Evolutionary conservation across 2,113 vertebrate species (phyloP).

Genomic region (Lycaon pictus): DNA sequence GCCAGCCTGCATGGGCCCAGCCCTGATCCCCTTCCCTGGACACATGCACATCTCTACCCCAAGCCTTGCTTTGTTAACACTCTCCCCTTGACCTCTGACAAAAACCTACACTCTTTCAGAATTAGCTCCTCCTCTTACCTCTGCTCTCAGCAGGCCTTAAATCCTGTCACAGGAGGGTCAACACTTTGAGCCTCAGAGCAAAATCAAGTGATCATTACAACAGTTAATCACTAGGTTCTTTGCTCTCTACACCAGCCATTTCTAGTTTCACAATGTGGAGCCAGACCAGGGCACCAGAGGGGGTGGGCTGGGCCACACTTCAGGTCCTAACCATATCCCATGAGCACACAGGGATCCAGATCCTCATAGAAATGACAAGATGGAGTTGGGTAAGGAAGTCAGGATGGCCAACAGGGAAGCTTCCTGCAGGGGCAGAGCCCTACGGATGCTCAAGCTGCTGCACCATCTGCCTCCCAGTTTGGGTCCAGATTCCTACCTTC

Average conservation of each 20-base stretch:
- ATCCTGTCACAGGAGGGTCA: neutral
- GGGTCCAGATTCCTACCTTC: neutral
- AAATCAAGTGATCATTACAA: neutral
- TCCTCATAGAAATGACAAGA: neutral
- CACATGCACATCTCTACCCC: neutral
- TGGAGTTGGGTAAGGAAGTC: neutral
- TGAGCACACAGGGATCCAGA: neutral
- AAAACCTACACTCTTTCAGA: neutral
- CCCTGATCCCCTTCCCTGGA: rapidly evolving
- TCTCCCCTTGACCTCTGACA: neutral
- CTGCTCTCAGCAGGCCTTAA: neutral
- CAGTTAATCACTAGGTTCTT: neutral
- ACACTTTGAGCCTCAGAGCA: neutral
- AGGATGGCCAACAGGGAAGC: neutral
- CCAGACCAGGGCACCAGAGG: neutral
- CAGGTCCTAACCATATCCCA: neutral
- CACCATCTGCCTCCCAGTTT: neutral
- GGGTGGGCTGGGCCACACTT: neutral
- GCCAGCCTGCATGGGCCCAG: rapidly evolving
- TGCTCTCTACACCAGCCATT: neutral
- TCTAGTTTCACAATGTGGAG: neutral
- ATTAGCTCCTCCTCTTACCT: neutral
- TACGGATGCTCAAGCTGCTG: neutral
- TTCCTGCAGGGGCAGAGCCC: neutral
- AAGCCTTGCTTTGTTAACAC: no score